A percentile compares a stretch with the other conserved stretches of the same genome.
Conservation (phyloP, 2,797 vertebrate genomes). For the Lepidocolaptes lacrymiger region DNA sequence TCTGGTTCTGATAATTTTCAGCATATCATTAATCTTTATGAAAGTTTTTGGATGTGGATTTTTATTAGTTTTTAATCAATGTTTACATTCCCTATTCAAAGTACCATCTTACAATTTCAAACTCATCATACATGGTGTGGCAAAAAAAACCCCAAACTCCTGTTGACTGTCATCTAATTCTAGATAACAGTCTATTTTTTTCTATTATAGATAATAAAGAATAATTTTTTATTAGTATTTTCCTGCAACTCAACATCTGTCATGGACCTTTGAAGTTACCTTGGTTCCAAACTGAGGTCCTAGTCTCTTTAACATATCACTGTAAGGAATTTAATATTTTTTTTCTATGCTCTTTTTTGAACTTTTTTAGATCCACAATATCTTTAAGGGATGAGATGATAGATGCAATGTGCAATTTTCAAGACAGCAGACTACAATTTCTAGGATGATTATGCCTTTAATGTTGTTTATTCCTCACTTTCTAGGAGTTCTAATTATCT, state of each 20-base stretch:
- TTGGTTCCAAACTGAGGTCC: not conserved
- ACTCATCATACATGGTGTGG: not conserved
- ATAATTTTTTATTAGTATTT: not conserved
- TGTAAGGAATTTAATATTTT: not conserved
- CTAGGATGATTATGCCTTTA: not conserved
- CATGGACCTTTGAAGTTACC: rapidly evolving
- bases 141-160: not conserved
- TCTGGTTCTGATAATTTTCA: not conserved
- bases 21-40: not conserved
- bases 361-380: not conserved
- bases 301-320: rapidly evolving
- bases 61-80: not conserved
- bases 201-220: not conserved
- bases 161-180: not conserved
- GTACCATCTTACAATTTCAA: not conserved
- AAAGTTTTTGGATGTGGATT: not conserved
- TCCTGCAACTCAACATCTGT: not conserved
- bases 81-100: not conserved
- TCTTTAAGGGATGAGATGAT: not conserved
- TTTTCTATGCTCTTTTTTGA: not conserved
- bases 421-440: not conserved
- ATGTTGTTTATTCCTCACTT: not conserved
- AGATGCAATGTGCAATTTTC: not conserved
- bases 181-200: not conserved
- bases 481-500: not conserved